Evolutionary conservation across 2,113 vertebrate genomes (phyloP).

Genomic region (Genyomyrus donnyi): DNA sequence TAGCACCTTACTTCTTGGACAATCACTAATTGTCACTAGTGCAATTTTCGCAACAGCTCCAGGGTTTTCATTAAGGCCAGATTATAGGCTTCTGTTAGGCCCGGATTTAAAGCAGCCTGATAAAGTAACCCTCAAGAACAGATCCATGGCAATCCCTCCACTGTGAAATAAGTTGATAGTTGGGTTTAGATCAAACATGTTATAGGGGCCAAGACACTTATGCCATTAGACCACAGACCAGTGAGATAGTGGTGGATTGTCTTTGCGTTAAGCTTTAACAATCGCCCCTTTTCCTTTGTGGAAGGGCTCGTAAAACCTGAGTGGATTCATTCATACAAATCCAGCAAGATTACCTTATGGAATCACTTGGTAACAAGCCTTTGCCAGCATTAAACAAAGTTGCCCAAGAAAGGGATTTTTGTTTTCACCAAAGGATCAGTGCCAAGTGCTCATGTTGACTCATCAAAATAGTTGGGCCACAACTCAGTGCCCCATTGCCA

Average conservation of each 20-base stretch:
- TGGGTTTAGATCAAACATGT: neutral
- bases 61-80: neutral
- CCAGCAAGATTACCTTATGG: neutral
- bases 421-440: neutral
- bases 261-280: neutral
- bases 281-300: neutral
- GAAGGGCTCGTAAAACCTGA: neutral
- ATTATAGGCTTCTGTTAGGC: neutral
- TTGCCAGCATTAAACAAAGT: neutral
- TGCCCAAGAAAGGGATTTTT: slow-evolving; percentile 29
- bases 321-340: neutral
- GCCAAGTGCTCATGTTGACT: slow-evolving; percentile 21
- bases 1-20: neutral
- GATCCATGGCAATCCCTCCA: neutral
- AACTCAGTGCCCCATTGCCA: neutral
- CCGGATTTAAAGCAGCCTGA: neutral
- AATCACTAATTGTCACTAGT: neutral
- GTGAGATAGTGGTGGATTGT: neutral
- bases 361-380: neutral
- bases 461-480: neutral
- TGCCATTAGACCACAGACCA: neutral
- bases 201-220: neutral
- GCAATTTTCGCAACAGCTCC: neutral
- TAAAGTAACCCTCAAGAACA: neutral
- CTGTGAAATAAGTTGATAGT: neutral